Percentiles rank a stretch among this genome's conserved stretches.
phyloP scores from a whole-genome alignment of 2,113 vertebrate genomes.

The Chinchilla lanigera region DNA sequence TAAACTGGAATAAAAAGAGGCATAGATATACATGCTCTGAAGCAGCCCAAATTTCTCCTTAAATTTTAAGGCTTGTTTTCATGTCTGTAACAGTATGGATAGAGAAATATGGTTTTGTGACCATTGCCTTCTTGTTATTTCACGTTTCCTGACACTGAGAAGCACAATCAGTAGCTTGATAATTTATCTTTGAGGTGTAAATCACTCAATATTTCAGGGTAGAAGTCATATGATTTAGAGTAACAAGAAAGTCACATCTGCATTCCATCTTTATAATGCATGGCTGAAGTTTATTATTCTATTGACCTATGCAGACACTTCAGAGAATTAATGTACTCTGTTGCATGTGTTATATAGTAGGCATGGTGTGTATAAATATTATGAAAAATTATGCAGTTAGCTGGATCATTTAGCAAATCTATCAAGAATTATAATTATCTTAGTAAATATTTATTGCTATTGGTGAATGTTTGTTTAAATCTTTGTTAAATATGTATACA shows the following conservation, averaged over 20 bases:
- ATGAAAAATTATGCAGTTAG: slow-evolving; percentile 55
- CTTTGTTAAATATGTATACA: not conserved
- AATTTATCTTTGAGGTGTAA: slow-evolving; percentile 56
- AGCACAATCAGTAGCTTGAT: slow-evolving; percentile 43
- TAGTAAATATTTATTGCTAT: slow-evolving; percentile 45
- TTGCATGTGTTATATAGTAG: not conserved
- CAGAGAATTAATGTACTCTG: slow-evolving; percentile 66
- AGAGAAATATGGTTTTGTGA: not conserved
- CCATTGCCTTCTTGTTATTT: slow-evolving; percentile 40
- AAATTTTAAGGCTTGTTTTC: slow-evolving; percentile 15
- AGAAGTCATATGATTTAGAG: slow-evolving; percentile 37
- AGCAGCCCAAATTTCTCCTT: not conserved
- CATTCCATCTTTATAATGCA: slow-evolving; percentile 62
- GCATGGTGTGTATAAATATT: slow-evolving; percentile 22
- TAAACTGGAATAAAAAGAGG: slow-evolving; percentile 26
- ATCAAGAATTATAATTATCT: slow-evolving; percentile 40
- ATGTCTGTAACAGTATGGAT: not conserved
- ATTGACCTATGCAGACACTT: slow-evolving; percentile 62
- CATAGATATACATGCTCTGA: not conserved
- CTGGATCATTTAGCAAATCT: slow-evolving; percentile 53
- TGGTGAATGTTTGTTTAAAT: slow-evolving; percentile 38
- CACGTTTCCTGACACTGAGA: slow-evolving; percentile 4
- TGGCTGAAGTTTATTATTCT: slow-evolving; percentile 55
- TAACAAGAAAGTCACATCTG: slow-evolving; percentile 47
- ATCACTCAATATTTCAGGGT: not conserved